Conservation (phyloP, 2,888 invertebrate genomes). For the Ormyrus rosae region DNA sequence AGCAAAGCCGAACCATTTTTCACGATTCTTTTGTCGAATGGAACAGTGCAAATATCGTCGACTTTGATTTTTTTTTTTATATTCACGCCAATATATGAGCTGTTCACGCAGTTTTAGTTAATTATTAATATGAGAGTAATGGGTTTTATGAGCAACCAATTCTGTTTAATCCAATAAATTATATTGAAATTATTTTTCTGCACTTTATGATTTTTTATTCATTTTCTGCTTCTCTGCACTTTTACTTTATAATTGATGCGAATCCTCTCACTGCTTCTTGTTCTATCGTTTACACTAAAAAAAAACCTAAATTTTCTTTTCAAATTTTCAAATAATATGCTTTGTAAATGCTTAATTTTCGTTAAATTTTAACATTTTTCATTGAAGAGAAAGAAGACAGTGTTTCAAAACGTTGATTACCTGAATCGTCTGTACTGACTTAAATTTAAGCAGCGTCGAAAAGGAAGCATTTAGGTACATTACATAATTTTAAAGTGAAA, state of each 20-base stretch:
- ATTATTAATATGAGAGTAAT: constrained; percentile 3
- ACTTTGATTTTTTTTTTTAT: constrained; percentile 38
- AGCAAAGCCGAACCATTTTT: not conserved
- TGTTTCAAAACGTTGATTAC: constrained; percentile 1
- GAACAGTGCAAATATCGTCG: not conserved
- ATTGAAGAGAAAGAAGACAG: constrained; percentile 25
- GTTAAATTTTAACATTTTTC: not conserved
- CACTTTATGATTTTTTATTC: constrained; percentile 33
- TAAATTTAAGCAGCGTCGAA: not conserved
- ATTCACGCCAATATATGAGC: constrained; percentile 14
- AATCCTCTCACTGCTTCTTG: not conserved
- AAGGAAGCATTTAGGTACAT: not conserved
- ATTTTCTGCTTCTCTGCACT: constrained; percentile 30
- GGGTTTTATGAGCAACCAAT: constrained; percentile 27
- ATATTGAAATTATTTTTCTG: constrained; percentile 44
- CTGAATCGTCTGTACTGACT: constrained; percentile 1
- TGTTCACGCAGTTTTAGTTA: constrained; percentile 26
- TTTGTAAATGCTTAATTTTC: too few relatives aligned
- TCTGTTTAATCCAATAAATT: constrained; percentile 51
- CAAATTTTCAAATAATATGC: too few relatives aligned
- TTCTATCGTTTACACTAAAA: too few relatives aligned
- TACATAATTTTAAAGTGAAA: constrained; percentile 1
- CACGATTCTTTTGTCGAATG: not conserved
- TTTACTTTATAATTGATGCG: not conserved
- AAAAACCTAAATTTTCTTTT: too few relatives aligned